phyloP scores from a whole-genome alignment of 2,888 invertebrate genomes.

The Sicus ferrugineus region DNA sequence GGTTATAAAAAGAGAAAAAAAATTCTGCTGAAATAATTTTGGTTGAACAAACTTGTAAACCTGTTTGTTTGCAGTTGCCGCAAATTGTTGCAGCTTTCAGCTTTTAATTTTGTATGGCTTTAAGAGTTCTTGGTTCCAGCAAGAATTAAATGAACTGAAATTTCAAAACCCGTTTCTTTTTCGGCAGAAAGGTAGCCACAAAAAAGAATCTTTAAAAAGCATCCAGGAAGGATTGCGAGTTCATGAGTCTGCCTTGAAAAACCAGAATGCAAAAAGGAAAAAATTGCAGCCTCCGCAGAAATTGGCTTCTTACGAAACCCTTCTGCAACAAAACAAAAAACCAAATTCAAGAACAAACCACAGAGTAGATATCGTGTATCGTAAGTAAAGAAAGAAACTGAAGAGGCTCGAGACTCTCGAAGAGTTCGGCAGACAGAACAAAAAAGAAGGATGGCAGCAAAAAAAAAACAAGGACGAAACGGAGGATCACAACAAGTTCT shows the following conservation, averaged over 20 bases:
- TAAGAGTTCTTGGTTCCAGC: background rate
- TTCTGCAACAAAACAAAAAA: conserved; percentile 6
- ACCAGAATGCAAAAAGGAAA: no score
- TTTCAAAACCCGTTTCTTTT: background rate
- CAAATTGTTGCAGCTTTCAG: conserved; percentile 17
- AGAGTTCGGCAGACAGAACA: background rate
- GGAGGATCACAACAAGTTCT: conserved; percentile 11
- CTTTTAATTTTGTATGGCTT: background rate
- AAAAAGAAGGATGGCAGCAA: no score
- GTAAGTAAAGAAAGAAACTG: no score
- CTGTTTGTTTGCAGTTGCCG: conserved; percentile 23
- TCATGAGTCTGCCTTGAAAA: no score
- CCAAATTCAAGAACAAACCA: conserved; percentile 18
- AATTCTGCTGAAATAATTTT: conserved; percentile 21
- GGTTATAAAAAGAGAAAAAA: background rate
- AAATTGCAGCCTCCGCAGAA: conserved; percentile 1
- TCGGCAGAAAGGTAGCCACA: background rate
- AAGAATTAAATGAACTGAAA: background rate
- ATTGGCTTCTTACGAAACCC: no score
- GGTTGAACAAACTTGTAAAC: conserved; percentile 33
- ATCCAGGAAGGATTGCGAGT: no score
- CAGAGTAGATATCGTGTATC: background rate
- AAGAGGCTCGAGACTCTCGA: background rate
- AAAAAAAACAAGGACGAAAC: conserved; percentile 49
- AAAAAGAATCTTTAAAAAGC: conserved; percentile 6